Evolutionary conservation across 2,888 invertebrate species (phyloP), one percentile per base, ranked within the genome.

Genomic region (Phortica magna): DNA sequence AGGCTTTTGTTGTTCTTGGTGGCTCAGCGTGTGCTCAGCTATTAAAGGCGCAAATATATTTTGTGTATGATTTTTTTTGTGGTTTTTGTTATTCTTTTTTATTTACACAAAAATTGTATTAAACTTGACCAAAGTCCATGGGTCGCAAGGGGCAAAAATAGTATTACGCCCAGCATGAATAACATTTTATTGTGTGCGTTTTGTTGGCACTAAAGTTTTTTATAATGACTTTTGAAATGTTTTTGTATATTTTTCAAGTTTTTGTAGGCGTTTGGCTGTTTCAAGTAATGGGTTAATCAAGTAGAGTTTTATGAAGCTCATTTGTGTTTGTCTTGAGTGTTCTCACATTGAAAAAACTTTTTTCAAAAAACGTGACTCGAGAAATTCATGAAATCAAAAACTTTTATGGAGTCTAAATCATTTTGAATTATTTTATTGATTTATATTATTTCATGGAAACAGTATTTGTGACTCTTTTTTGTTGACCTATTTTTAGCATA

Each of bases 51-150:
- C 1, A 9, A 48, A 48, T 2, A 48, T 48, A 48, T 14, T 48
- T 48, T 12, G 48, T 14, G 14, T 14, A 48, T 6, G 10, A 48
- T 6, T 48, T 12, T 12, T 48, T 12, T 48, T 48, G 3, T 48
- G 48, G 3, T 12, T 31, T 31, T 4, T 4, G 1, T 1, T 55
- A 7, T 55, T 17, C 59, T n/a, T 61, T 7, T 61, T 61, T 61
- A 61, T 22, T 55, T 17, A 17, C 55, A 17, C 61, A 19, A 14
- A 39, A 65, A 65, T 22, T 7, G 31, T 53, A 55, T 71, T 71
- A 71, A 55, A 71, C 70, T 55, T 71, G 70, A 71, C 70, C 70
- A 71, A 68, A 68, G 10, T 10, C 68, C 17, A 43, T 68, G 68
- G 9, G 39, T 64, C 19, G 17, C 70, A 71, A 68, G 43, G 10